Conservation (phyloP, 2,888 invertebrate species). For the Euclidia mi region DNA sequence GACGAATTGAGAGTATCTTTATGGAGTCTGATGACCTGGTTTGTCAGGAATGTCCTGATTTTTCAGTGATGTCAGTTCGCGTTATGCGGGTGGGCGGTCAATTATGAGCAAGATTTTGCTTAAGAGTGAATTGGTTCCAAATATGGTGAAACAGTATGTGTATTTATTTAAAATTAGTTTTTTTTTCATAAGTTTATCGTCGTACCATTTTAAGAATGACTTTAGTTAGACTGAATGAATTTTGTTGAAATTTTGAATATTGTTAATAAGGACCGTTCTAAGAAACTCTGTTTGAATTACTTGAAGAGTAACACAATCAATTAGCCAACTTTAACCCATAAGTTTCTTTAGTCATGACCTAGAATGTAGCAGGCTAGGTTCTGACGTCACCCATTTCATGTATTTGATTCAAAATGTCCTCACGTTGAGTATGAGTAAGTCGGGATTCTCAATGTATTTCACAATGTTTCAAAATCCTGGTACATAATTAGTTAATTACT, state of each 20-base stretch:
- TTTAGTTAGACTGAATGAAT: too few relatives aligned
- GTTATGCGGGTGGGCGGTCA: slow-evolving; percentile 7
- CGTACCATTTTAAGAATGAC: too few relatives aligned
- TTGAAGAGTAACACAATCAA: too few relatives aligned
- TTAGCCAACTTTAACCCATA: too few relatives aligned
- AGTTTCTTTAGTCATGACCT: too few relatives aligned
- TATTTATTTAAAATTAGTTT: background rate
- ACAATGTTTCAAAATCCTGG: slow-evolving; percentile 16
- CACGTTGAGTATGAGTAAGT: background rate
- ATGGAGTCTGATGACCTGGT: slow-evolving; percentile 22
- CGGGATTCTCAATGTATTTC: slow-evolving; percentile 20
- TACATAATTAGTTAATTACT: too few relatives aligned
- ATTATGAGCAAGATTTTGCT: slow-evolving; percentile 7
- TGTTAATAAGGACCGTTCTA: too few relatives aligned
- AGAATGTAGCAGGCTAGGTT: too few relatives aligned
- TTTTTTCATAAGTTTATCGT: too few relatives aligned
- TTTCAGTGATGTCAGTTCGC: slow-evolving; percentile 17
- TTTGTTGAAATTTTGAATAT: too few relatives aligned
- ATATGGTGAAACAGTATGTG: background rate
- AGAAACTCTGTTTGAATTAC: too few relatives aligned
- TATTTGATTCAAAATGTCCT: slow-evolving; percentile 10
- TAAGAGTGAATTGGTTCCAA: background rate
- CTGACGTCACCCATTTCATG: slow-evolving; percentile 36
- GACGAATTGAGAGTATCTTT: slow-evolving; percentile 39
- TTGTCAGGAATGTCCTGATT: slow-evolving; percentile 26